A percentile compares a stretch with the other conserved stretches of the same genome.
These are phyloP conservation scores for Pitangus sulphuratus DNA, from an alignment of 2,797 vertebrate genomes.

Conservation along the genomic window DNA sequence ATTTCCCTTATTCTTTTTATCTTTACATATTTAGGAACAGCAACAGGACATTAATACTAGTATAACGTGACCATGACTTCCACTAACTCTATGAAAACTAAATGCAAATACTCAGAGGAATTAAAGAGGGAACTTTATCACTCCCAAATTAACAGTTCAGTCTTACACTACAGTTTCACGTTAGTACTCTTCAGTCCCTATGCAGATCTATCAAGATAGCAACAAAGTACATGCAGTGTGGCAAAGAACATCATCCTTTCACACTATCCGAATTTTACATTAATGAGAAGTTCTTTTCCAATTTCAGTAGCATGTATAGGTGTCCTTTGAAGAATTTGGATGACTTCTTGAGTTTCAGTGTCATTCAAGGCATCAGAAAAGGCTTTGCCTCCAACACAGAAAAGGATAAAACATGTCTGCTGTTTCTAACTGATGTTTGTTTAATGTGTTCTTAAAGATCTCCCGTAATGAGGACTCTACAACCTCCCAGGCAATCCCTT, in stretches of 20 bases:
- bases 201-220: neutral
- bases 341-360: neutral
- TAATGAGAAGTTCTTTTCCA: neutral
- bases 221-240: neutral
- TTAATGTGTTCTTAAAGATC: neutral
- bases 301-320: neutral
- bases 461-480: neutral
- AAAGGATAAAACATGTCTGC: neutral
- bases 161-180: neutral
- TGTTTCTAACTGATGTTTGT: neutral
- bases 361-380: neutral
- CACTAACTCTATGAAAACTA: neutral
- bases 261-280: neutral
- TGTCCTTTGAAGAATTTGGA: neutral
- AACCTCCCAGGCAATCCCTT: neutral
- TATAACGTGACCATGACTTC: neutral
- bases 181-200: neutral
- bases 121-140: neutral
- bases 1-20: neutral
- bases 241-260: neutral
- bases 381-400: neutral
- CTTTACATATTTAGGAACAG: neutral
- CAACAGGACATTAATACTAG: neutral
- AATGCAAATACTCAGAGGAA: neutral
- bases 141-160: neutral